Percentiles rank a stretch among this genome's conserved stretches.
Conservation (phyloP, 1,140 invertebrate genomes). For the Aphis craccivora region DNA sequence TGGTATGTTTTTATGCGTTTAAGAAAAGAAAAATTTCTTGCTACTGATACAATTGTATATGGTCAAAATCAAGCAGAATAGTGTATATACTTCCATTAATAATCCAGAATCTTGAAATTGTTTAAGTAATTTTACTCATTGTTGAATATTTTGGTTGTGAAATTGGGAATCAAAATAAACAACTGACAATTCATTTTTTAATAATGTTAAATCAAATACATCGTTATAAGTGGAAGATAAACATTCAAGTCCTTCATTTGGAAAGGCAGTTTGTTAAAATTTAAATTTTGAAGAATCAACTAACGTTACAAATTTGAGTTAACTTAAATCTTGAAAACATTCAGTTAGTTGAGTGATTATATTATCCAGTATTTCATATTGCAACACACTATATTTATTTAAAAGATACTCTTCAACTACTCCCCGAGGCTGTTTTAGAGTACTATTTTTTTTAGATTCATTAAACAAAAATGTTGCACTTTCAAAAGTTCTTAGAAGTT, state of each 20-base stretch:
- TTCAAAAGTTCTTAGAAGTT: neutral
- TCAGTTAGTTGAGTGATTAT: neutral
- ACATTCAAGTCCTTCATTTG: neutral
- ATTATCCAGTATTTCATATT: conserved; percentile 44
- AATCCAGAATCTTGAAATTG: conserved; percentile 7
- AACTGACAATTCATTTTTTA: conserved; percentile 46
- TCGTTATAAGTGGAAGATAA: conserved; percentile 17
- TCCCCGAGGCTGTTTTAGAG: neutral
- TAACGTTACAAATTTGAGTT: conserved; percentile 13
- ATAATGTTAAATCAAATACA: conserved; percentile 3
- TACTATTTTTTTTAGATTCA: neutral
- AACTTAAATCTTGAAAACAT: conserved; percentile 7
- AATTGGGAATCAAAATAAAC: conserved; percentile 18
- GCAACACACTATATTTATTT: conserved; percentile 5
- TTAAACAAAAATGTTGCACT: conserved; percentile 18
- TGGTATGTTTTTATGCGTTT: neutral
- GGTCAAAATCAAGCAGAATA: neutral
- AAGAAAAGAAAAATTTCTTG: neutral
- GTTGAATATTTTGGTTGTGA: neutral
- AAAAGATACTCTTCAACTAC: neutral
- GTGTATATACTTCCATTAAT: neutral
- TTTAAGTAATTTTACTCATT: neutral
- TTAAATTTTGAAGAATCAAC: conserved; percentile 30
- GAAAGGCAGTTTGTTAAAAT: neutral
- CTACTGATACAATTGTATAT: neutral